phyloP scores from a whole-genome alignment of 2,113 vertebrate genomes.

The Xiphophorus maculatus region DNA sequence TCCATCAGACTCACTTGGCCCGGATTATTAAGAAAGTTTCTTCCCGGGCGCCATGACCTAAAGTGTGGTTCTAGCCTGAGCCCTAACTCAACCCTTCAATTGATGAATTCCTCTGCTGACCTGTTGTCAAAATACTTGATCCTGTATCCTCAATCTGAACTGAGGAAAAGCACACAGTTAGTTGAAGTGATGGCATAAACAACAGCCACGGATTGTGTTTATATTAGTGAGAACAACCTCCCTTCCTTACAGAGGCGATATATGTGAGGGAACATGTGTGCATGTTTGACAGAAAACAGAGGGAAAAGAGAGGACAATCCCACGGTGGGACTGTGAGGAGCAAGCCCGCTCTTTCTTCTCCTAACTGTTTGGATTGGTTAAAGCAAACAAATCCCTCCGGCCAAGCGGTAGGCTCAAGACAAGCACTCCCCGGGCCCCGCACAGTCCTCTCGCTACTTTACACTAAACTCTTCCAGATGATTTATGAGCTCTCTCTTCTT shows the following conservation, averaged over 20 bases:
- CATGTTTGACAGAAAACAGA: constrained; percentile 36
- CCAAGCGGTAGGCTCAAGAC: constrained; percentile 20
- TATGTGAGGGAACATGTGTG: constrained; percentile 16
- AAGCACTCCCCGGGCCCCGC: constrained; percentile 8
- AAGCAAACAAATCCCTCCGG: constrained; percentile 28
- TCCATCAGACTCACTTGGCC: neutral
- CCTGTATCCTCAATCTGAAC: neutral
- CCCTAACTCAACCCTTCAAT: neutral
- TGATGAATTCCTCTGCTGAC: neutral
- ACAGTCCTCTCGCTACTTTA: constrained; percentile 14
- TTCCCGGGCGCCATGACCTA: neutral
- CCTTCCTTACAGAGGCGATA: neutral
- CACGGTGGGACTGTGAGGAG: constrained; percentile 11
- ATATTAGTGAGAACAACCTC: neutral
- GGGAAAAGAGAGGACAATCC: constrained; percentile 18
- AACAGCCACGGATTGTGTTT: constrained; percentile 1
- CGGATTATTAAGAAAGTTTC: neutral
- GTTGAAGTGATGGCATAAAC: constrained; percentile 3
- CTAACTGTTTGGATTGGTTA: constrained; percentile 32
- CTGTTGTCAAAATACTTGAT: constrained; percentile 3
- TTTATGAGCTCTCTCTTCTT: constrained; percentile 18
- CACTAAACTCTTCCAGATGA: constrained; percentile 29
- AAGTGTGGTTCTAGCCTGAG: constrained; percentile 10
- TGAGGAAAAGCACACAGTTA: neutral
- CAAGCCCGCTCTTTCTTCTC: constrained; percentile 18